Conservation (phyloP, 2,888 invertebrate species). For the Lasioglossum villosulum region DNA sequence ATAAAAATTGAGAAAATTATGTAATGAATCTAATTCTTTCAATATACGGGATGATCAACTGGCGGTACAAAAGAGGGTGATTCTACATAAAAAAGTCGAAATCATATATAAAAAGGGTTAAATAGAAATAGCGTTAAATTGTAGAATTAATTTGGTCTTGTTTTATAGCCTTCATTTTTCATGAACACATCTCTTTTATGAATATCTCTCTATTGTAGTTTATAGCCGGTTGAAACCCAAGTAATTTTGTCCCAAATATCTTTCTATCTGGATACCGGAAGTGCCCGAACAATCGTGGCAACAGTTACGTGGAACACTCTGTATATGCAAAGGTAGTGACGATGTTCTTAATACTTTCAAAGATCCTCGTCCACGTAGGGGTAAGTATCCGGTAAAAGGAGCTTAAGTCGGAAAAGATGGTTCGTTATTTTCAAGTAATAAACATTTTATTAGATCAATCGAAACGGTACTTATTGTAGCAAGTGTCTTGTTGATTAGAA, state of each 20-base stretch:
- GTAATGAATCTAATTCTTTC: background rate
- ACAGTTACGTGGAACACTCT: no score
- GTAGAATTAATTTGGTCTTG: background rate
- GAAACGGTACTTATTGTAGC: constrained; percentile 57
- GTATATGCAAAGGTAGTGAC: background rate
- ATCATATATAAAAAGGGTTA: no score
- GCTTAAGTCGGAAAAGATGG: no score
- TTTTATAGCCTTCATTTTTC: background rate
- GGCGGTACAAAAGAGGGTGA: background rate
- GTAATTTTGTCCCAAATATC: no score
- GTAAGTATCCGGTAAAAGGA: background rate
- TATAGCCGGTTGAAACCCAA: no score
- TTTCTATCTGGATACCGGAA: no score
- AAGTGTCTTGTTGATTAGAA: constrained; percentile 55
- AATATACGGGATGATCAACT: background rate
- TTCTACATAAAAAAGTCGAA: background rate
- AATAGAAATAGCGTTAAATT: background rate
- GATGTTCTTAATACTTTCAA: background rate
- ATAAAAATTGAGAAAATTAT: background rate
- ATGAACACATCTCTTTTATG: no score
- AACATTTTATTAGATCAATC: constrained; percentile 67
- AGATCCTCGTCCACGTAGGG: background rate
- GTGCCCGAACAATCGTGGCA: no score
- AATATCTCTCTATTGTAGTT: no score
- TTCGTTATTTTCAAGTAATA: constrained; percentile 48